phyloP scores from a whole-genome alignment of 2,797 vertebrate genomes.

The Lepilemur ruficaudatus region DNA sequence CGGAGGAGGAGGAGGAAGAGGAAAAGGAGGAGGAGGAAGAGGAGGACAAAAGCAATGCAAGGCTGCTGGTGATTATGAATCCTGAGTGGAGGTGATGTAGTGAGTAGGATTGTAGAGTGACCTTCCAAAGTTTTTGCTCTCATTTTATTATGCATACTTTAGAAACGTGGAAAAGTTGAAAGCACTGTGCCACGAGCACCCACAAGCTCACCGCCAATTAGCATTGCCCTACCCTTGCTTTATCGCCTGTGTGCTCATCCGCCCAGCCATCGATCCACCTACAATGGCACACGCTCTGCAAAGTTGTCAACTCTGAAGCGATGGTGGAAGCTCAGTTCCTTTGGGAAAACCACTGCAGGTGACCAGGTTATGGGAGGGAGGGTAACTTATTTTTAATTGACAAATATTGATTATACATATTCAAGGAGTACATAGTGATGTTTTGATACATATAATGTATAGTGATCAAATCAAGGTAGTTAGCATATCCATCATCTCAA shows the following conservation, averaged over 20 bases:
- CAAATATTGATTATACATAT: neutral
- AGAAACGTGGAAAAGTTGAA: neutral
- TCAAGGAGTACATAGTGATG: neutral
- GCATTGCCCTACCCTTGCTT: neutral
- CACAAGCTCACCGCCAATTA: neutral
- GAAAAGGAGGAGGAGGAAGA: neutral
- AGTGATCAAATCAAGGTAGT: neutral
- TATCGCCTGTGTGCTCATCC: neutral
- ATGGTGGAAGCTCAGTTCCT: neutral
- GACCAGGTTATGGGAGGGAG: neutral
- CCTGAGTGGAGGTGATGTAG: neutral
- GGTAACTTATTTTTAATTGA: neutral
- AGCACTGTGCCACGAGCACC: neutral
- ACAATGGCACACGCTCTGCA: neutral
- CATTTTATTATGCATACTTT: neutral
- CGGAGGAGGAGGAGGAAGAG: neutral
- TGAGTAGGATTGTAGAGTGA: fast-evolving
- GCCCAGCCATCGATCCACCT: fast-evolving
- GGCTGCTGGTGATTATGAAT: neutral
- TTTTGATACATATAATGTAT: neutral
- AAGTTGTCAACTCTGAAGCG: neutral
- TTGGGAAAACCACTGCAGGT: neutral
- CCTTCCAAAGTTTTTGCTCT: neutral
- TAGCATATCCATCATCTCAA: neutral
- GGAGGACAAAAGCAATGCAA: too few species aligned